phyloP scores from a whole-genome alignment of 37 sponge, comb jelly and placozoan species.

The Trichoplax adhaerens region DNA sequence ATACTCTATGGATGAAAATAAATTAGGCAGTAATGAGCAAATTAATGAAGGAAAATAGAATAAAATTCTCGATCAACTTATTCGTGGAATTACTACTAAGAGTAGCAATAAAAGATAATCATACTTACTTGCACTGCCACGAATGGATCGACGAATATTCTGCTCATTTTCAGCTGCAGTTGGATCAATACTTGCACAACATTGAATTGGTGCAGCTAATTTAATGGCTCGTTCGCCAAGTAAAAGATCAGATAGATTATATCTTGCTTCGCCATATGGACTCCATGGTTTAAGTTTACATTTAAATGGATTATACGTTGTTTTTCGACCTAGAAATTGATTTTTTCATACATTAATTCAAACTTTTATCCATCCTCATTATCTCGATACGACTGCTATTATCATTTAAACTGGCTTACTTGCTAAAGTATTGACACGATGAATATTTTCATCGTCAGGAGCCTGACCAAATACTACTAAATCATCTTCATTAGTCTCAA shows the following conservation, averaged over 20 bases:
- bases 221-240: conserved; percentile 27
- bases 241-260: conserved; percentile 52
- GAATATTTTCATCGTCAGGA: too few relatives aligned
- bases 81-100: not conserved
- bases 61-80: too few relatives aligned
- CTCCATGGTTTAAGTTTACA: conserved; percentile 13
- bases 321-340: conserved; percentile 1
- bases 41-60: too few relatives aligned
- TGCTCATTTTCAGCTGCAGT: conserved; percentile 1
- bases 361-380: too few relatives aligned
- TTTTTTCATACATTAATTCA: not conserved
- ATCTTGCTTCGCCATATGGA: conserved; percentile 48
- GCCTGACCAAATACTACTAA: too few relatives aligned
- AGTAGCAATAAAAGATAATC: not conserved
- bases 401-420: too few relatives aligned
- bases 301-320: conserved; percentile 15
- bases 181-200: conserved; percentile 16
- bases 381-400: too few relatives aligned
- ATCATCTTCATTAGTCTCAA: too few relatives aligned
- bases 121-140: not conserved
- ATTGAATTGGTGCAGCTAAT: conserved; percentile 31
- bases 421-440: too few relatives aligned
- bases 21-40: not conserved
- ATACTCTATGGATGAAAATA: not conserved
- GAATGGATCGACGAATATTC: conserved; percentile 9